A percentile compares a stretch with the other conserved stretches of the same genome.
These are phyloP conservation scores for Goniozus legneri DNA, from an alignment of 1,140 invertebrate genomes.

Conservation along the genomic window DNA sequence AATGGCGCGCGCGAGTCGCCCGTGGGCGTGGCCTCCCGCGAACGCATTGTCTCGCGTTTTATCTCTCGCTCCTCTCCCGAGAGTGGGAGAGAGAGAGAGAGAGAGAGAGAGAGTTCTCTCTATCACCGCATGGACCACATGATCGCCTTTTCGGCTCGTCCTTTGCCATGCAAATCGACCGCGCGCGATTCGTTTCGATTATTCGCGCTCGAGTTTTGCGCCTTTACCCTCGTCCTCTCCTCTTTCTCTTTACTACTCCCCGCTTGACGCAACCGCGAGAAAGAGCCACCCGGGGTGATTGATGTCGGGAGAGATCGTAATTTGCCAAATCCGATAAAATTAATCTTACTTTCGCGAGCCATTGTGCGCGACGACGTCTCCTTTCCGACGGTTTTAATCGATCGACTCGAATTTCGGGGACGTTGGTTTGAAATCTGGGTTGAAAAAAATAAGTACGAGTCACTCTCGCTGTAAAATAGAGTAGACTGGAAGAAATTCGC, in stretches of 20 bases:
- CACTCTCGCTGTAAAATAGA: neutral
- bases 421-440: neutral
- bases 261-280: neutral
- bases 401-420: neutral
- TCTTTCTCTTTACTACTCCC: neutral
- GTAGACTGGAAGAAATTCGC: neutral
- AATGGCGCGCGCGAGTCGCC: neutral
- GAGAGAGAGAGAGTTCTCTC: conserved; percentile 21
- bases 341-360: neutral
- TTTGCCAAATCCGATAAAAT: neutral
- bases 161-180: conserved; percentile 35
- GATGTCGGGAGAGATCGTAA: neutral
- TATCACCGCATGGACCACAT: conserved; percentile 9
- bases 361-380: neutral
- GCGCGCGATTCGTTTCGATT: conserved; percentile 41
- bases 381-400: neutral
- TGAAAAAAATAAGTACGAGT: too few relatives aligned
- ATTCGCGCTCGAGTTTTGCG: conserved; percentile 26
- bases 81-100: too few relatives aligned
- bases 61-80: too few relatives aligned
- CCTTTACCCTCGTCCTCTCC: conserved; percentile 23
- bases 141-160: conserved; percentile 23
- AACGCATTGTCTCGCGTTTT: conserved; percentile 23
- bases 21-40: conserved; percentile 16
- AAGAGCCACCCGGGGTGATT: conserved; percentile 14